Percentiles rank a stretch among this genome's conserved stretches.
Evolutionary conservation across 2,888 invertebrate genomes (phyloP).

Genomic region (Eilema caniola): DNA sequence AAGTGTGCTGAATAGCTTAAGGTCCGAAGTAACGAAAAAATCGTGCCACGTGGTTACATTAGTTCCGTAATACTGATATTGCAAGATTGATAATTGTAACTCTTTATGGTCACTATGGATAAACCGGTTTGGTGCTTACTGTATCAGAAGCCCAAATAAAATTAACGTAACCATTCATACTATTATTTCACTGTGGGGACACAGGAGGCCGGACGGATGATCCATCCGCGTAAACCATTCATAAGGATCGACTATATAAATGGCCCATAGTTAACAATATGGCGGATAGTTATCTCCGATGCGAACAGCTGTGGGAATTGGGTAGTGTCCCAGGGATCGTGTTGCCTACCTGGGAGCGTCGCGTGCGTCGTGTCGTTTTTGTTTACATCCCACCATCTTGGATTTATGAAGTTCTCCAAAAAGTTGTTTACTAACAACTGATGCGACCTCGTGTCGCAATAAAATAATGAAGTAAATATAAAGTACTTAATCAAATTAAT

Average conservation of each 20-base stretch:
- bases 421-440: conserved; percentile 1
- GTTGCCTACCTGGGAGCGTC: background rate
- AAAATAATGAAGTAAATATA: background rate
- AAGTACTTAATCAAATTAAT: background rate
- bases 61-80: background rate
- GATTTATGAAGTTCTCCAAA: background rate
- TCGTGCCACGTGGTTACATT: background rate
- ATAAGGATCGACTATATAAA: background rate
- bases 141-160: background rate
- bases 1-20: background rate
- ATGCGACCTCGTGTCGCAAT: background rate
- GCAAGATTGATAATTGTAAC: background rate
- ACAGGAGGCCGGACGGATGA: no score
- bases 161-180: no score
- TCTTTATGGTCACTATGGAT: no score
- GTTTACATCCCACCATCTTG: background rate
- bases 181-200: no score
- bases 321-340: no score
- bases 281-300: conserved; percentile 1
- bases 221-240: background rate
- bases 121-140: background rate
- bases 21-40: background rate
- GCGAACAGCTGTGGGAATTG: background rate
- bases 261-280: background rate
- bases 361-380: background rate